phyloP scores from a whole-genome alignment of 2,113 vertebrate genomes.

The Nicator chloris region DNA sequence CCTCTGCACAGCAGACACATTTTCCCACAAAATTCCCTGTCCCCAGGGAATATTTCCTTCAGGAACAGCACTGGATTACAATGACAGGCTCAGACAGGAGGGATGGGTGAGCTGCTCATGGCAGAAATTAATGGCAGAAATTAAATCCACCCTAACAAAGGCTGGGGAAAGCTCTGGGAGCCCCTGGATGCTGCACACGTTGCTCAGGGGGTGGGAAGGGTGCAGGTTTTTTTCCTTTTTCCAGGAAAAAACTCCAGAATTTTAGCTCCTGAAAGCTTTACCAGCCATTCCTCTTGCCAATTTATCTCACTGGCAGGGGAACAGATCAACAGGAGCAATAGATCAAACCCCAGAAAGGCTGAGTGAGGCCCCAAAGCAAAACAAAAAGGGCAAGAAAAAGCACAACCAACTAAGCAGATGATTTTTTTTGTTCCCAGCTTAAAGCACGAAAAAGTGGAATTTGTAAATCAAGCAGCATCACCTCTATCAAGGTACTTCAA shows the following conservation, averaged over 20 bases:
- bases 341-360: neutral
- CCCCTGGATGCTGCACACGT: accelerated
- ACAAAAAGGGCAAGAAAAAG: neutral
- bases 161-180: neutral
- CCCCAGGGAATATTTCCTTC: neutral
- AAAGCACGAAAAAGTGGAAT: neutral
- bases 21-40: neutral
- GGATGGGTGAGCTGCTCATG: neutral
- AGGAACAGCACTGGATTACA: accelerated
- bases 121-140: neutral
- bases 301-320: neutral
- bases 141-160: neutral
- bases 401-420: neutral
- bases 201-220: neutral
- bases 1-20: neutral
- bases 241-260: neutral
- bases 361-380: neutral
- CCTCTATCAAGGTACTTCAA: neutral
- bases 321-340: neutral
- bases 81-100: neutral
- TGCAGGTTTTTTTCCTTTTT: neutral
- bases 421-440: neutral
- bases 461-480: neutral
- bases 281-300: neutral
- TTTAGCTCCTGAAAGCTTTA: neutral